phyloP scores from a whole-genome alignment of 1,140 invertebrate genomes.

The Drosophila littoralis region DNA sequence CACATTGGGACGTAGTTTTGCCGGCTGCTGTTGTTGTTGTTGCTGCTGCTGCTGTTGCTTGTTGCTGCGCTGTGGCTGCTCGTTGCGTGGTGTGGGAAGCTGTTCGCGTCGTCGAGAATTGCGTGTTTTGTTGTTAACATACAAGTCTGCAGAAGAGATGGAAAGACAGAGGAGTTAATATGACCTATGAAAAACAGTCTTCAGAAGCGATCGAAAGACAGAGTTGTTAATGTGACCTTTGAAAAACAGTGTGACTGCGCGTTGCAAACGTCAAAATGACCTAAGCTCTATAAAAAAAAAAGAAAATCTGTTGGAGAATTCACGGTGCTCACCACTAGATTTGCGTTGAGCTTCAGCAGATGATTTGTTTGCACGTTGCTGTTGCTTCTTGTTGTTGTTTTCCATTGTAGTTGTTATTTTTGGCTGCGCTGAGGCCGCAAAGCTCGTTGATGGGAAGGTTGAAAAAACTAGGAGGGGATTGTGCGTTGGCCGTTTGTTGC shows the following conservation, averaged over 20 bases:
- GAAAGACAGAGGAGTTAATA: background rate
- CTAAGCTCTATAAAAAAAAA: background rate
- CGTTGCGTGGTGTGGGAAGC: conserved; percentile 66
- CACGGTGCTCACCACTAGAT: conserved; percentile 61
- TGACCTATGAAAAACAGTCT: conserved; percentile 43
- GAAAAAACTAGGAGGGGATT: conserved; percentile 17
- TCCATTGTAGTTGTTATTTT: conserved; percentile 61
- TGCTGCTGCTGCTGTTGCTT: conserved; percentile 47
- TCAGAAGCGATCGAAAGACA: background rate
- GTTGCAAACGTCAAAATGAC: background rate
- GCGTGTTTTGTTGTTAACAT: conserved; percentile 66
- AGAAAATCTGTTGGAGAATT: conserved; percentile 1
- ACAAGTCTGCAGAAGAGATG: conserved; percentile 52
- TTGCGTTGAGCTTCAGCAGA: conserved; percentile 74
- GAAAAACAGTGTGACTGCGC: conserved; percentile 58
- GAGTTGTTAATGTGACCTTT: conserved; percentile 46
- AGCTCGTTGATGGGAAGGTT: conserved; percentile 20
- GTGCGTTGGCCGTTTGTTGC: conserved; percentile 34
- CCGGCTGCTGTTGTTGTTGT: conserved; percentile 54
- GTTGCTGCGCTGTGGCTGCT: conserved; percentile 57
- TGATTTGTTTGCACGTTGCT: conserved; percentile 66
- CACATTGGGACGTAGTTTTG: conserved; percentile 76
- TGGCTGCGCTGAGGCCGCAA: conserved; percentile 42
- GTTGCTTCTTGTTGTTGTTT: conserved; percentile 74
- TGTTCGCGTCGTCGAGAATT: conserved; percentile 76